Evolutionary conservation across 37 sponge, comb jelly and placozoan genomes (phyloP).

Genomic region (Chondrilla cf. caribensis): DNA sequence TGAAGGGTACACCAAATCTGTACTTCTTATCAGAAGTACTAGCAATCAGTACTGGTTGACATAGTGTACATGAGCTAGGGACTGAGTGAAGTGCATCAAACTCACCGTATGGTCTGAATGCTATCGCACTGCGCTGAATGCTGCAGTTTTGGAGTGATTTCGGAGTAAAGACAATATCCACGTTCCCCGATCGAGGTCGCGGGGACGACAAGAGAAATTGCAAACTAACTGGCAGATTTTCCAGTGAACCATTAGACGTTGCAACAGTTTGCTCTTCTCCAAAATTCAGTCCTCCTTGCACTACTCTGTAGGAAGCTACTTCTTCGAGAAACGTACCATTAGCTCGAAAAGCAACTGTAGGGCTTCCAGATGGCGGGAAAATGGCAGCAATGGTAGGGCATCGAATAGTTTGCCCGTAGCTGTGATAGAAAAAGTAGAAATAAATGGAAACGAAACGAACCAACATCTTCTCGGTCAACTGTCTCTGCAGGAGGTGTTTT

Average conservation of each 20-base stretch:
- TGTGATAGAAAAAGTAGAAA: neutral
- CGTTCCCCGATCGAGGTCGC: neutral
- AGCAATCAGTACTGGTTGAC: too few relatives aligned
- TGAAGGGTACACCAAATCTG: too few relatives aligned
- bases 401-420: too few relatives aligned
- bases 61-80: too few relatives aligned
- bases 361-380: slow-evolving; percentile 7
- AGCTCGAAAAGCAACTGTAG: neutral
- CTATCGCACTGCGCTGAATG: neutral
- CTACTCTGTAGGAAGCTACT: neutral
- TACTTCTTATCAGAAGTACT: too few relatives aligned
- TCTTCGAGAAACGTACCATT: neutral
- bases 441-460: neutral
- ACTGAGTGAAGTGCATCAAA: neutral
- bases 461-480: neutral
- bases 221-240: neutral
- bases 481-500: neutral
- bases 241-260: neutral
- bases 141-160: neutral
- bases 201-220: neutral
- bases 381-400: neutral
- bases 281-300: neutral
- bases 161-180: neutral
- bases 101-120: slow-evolving; percentile 15
- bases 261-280: neutral